Evolutionary conservation across 2,113 vertebrate species (phyloP), one percentile per base, ranked within the genome.

Genomic region (Nesoenas mayeri): DNA sequence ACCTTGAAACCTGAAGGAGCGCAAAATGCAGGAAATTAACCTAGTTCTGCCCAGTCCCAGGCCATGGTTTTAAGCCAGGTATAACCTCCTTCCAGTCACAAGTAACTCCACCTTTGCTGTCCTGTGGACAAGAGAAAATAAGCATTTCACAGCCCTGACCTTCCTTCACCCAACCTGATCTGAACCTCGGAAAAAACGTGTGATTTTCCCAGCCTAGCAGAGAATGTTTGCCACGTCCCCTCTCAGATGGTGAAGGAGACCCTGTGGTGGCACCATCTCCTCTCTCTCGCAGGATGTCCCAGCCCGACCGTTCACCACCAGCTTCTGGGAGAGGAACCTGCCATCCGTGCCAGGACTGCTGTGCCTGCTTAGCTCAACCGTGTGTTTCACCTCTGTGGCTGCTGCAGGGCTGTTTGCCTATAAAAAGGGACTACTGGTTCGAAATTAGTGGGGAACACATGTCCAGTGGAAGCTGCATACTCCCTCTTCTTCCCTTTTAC

Each of bases 281-380:
- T 96, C 53, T 93, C 95, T 95, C 51, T 75, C 71, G 16, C 94
- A 99, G 99, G 99, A 99, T 20, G 98, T 99, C 32, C 99, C 98
- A 44, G 96, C 98, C 3, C 50, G 20, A 10, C 98, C 99, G 1
- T 98, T 99, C 78, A 75, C 88, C 75, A 98, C 96, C 81, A 98
- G 93, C 53, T 99, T 99, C 97, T 99, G 98, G 98, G 98, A 99
- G 94, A 98, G 98, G 85, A 99, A 99, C 84, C 79, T 99, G 85
- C 99, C 99, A 0, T 99, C 99, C 0, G 98, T 98, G 0, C 75
- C 96, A 0, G 99, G 99, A 34, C 94, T 99, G 60, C 65, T 99
- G 71, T 98, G 97, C 97, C 95, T 99, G 42, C 17, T 98, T 77
- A 98, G 98, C 24, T 74, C 97, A 78, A 98, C 99, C 11, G 22